These are phyloP conservation scores for Caenorhabditis doughertyi DNA, from an alignment of 2,888 invertebrate genomes.

Conservation along the genomic window DNA sequence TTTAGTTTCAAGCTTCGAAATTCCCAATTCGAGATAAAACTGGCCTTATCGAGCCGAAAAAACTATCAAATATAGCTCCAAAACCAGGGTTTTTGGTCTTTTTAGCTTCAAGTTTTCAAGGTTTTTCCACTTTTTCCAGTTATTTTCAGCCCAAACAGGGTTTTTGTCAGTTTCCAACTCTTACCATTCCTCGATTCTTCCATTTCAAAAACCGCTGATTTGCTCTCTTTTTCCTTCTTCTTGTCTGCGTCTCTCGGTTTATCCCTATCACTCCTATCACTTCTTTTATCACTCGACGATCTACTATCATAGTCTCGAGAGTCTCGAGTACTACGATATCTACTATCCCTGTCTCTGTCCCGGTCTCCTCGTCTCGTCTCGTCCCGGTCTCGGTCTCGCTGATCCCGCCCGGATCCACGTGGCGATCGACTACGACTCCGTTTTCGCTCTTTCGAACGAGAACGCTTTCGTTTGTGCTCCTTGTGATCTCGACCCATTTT, in stretches of 20 bases:
- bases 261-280: conserved; percentile 30
- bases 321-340: conserved; percentile 48
- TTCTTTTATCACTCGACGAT: background rate
- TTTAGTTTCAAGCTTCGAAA: too few species aligned
- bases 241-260: conserved; percentile 37
- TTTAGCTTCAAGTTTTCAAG: too few species aligned
- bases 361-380: conserved; percentile 45
- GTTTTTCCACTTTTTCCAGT: background rate
- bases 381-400: conserved; percentile 46
- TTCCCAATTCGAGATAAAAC: too few species aligned
- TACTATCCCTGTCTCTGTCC: conserved; percentile 57
- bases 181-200: conserved; percentile 42
- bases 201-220: conserved; percentile 47
- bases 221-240: conserved; percentile 47
- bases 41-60: too few species aligned
- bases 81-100: too few species aligned
- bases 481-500: conserved; percentile 55
- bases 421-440: conserved; percentile 52
- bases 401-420: background rate
- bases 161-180: too few species aligned
- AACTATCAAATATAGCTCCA: too few species aligned
- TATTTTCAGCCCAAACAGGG: background rate
- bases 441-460: conserved; percentile 58
- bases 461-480: conserved; percentile 52
- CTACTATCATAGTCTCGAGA: conserved; percentile 19